Base-by-base conservation (phyloP, 1,140 invertebrate species). In the Leptinotarsa undecemlineata region DNA sequence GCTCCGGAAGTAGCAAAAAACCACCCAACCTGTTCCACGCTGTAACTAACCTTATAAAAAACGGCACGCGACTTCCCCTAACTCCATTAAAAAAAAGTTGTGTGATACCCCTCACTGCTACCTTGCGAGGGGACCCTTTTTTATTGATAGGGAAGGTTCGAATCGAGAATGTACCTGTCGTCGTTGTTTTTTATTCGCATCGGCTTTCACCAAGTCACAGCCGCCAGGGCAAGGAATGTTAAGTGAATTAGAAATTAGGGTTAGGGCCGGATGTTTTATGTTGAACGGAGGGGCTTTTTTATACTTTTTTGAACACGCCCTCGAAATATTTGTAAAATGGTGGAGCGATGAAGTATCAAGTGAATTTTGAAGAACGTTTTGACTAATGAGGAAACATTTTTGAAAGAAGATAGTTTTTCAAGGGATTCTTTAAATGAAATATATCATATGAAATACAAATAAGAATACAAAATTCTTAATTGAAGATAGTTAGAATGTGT, bases 61-160 rank as follows among this genome's bases (percentile, higher is more conserved):
- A 76, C 73, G 73, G 78, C 75, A 79, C 75, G 78, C 66, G 78
- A 76, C 75, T 77, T 75, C 73, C 75, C 76, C 71, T 75, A 15
- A 4, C 70, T 48, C 17, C 61, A 19, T 42, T 61, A 64, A 73
- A 76, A 77, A 78, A 79, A 77, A 67, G 63, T 4, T 57, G 51
- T 57, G 51, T 4, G 15, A 19, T 17, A 17, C 15, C n/a, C 33
- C 68, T 57, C 33, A 20, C 8, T 23, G 71, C 15, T 20, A 68
- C 64, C 19, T n/a, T 14, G 33, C 51, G 57, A 63, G 51, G 48
- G 62, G 67, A 48, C 48, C 62, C 63, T 75, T 76, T 76, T 76
- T 73, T 73, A 68, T 68, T 60, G 26, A 26, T 13, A 33, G 66
- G 57, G 70, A 75, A 61, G 74, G 48, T 69, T 68, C 20, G 14